Evolutionary conservation across 2,113 vertebrate genomes (phyloP), one percentile per base, ranked within the genome.

Genomic region (Hemiprocne comata): DNA sequence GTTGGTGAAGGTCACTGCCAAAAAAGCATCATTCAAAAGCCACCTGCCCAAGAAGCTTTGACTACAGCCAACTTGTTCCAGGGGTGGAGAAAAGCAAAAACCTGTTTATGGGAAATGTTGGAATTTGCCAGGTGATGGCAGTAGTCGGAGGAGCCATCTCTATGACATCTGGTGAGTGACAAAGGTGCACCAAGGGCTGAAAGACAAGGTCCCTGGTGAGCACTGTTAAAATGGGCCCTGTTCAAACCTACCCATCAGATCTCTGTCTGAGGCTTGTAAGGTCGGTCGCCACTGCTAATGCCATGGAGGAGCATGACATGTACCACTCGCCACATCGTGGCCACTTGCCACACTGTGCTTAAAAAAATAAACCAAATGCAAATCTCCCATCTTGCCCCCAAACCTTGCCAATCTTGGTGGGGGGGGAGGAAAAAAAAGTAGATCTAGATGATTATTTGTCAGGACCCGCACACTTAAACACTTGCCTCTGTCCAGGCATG

Each of bases 61-160:
- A 19, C 19, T 26, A 8, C 23, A 62, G 48, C 42, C 62, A 66
- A 6, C 67, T 50, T 66, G 15, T 76, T 76, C 74, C 82, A 87
- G 91, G 24, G 58, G 46, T 82, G 62, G 29, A 53, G 77, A 40
- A 62, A 66, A 81, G 48, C 4, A 3, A 42, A 85, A 80, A 54
- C 17, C 28, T 64, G 23, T 31, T 55, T 40, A 51, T n/a, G 58
- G 85, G 85, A 94, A 78, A 77, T 94, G 93, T 87, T 93, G 91
- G 89, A 20, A 57, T 95, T 94, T 96, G 93, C 95, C 93, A 95
- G 94, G 87, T 97, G 94, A 95, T 95, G 91, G 96, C 95, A 96
- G 90, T 80, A 50, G 95, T 95, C 3, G 75, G 90, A 95, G 90
- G 92, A 88, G 60, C 95, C 92, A 24, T 90, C 91, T 88, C 67